A percentile compares a stretch with the other conserved stretches of the same genome.
Conservation (phyloP, 2,888 invertebrate genomes). For the Phengaris alcon region DNA sequence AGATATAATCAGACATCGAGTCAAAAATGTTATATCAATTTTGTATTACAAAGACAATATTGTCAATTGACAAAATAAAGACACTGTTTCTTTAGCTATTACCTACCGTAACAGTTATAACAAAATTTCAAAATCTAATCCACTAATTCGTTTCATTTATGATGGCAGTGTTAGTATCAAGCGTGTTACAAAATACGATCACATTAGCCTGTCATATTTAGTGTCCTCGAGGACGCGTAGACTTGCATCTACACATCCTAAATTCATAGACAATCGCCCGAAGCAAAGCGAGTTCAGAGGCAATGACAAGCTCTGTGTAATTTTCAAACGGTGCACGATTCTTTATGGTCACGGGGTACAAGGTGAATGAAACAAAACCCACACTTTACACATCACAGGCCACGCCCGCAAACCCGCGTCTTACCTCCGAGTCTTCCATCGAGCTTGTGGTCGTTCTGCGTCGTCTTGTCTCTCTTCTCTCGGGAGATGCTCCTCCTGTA, state of each 20-base stretch:
- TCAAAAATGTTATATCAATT: not conserved
- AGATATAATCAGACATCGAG: not conserved
- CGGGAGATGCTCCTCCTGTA: slow-evolving; percentile 57
- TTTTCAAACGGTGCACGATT: slow-evolving; percentile 13
- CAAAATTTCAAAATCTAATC: not conserved
- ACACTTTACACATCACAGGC: slow-evolving; percentile 44
- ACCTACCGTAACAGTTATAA: not conserved
- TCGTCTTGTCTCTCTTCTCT: slow-evolving; percentile 43
- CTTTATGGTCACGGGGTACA: slow-evolving; percentile 14
- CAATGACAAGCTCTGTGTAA: slow-evolving; percentile 40
- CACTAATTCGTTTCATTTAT: slow-evolving; percentile 22
- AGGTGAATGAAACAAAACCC: slow-evolving; percentile 31
- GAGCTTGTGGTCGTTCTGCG: slow-evolving; percentile 59
- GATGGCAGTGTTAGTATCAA: slow-evolving; percentile 43
- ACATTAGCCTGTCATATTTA: slow-evolving; percentile 62
- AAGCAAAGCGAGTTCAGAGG: slow-evolving; percentile 47
- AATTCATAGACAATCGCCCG: slow-evolving; percentile 66
- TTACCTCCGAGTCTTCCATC: slow-evolving; percentile 74
- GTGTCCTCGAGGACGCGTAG: slow-evolving; percentile 35
- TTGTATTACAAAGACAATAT: not conserved
- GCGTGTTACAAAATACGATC: slow-evolving; percentile 53
- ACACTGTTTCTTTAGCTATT: not conserved
- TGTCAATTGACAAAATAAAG: not conserved
- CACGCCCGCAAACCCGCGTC: slow-evolving; percentile 49
- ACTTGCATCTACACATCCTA: slow-evolving; percentile 38